A percentile compares a stretch with the other conserved stretches of the same genome.
These are phyloP conservation scores for Phocoena sinus DNA, from an alignment of 2,113 vertebrate species.

Conservation along the genomic window DNA sequence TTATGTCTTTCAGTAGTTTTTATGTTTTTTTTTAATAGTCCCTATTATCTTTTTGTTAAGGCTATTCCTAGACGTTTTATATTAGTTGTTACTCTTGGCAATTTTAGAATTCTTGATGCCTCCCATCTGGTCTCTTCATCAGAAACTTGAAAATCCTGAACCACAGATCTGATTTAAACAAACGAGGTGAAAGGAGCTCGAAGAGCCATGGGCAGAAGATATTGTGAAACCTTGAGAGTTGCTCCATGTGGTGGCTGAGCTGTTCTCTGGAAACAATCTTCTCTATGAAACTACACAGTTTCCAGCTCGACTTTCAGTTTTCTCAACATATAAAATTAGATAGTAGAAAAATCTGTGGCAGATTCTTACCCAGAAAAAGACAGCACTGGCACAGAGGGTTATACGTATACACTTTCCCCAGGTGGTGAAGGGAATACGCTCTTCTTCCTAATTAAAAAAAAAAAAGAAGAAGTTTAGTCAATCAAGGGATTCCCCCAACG, in stretches of 20 bases:
- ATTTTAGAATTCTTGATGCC: not conserved
- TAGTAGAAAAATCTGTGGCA: not conserved
- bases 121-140: not conserved
- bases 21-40: not conserved
- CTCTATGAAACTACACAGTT: not conserved
- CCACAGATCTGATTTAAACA: not conserved
- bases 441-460: constrained; percentile 83
- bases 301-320: not conserved
- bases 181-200: not conserved
- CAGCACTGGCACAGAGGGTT: constrained; percentile 89
- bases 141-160: not conserved
- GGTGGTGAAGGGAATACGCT: constrained; percentile 88
- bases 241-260: not conserved
- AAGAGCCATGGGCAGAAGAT: not conserved
- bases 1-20: not conserved
- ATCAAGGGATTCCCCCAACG: not conserved
- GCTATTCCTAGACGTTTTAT: not conserved
- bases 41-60: not conserved
- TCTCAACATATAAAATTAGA: not conserved
- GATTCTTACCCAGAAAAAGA: constrained; percentile 93
- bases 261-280: not conserved
- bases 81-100: not conserved
- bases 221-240: not conserved
- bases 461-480: not conserved
- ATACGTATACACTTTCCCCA: constrained; percentile 91